These are phyloP conservation scores for Cheilosia scutellata DNA, from an alignment of 2,888 invertebrate species.

Conservation along the genomic window DNA sequence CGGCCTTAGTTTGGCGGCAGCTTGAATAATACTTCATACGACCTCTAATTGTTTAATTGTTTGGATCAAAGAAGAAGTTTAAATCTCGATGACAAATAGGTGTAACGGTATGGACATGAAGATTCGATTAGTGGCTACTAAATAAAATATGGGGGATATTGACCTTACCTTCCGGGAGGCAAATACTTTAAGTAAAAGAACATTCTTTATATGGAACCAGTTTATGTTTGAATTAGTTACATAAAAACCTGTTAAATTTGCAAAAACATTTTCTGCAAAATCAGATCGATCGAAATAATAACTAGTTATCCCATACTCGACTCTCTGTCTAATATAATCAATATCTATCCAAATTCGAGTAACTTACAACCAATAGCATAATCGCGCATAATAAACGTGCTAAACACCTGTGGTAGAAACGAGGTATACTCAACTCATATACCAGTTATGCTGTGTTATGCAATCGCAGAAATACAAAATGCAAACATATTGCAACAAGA, in stretches of 20 bases:
- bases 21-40: not conserved
- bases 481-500: conserved; percentile 44
- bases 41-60: conserved; percentile 5
- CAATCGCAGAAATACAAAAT: conserved; percentile 25
- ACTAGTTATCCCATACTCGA: conserved; percentile 22
- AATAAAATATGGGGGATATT: not conserved
- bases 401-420: conserved; percentile 10
- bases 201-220: not conserved
- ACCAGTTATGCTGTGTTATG: conserved; percentile 38
- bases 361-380: conserved; percentile 1
- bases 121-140: too few relatives aligned
- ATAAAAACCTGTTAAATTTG: conserved; percentile 1
- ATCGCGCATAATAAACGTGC: conserved; percentile 20
- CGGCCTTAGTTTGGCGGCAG: not conserved
- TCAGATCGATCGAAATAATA: not conserved
- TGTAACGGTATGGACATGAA: not conserved
- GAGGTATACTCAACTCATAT: not conserved
- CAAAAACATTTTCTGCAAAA: not conserved
- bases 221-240: not conserved
- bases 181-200: not conserved
- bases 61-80: conserved; percentile 31
- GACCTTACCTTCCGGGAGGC: not conserved
- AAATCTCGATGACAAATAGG: conserved; percentile 1
- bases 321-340: not conserved
- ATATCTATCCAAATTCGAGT: not conserved